Base-by-base conservation (phyloP, 2,888 invertebrate genomes). In the Petrolisthes manimaculis region DNA sequence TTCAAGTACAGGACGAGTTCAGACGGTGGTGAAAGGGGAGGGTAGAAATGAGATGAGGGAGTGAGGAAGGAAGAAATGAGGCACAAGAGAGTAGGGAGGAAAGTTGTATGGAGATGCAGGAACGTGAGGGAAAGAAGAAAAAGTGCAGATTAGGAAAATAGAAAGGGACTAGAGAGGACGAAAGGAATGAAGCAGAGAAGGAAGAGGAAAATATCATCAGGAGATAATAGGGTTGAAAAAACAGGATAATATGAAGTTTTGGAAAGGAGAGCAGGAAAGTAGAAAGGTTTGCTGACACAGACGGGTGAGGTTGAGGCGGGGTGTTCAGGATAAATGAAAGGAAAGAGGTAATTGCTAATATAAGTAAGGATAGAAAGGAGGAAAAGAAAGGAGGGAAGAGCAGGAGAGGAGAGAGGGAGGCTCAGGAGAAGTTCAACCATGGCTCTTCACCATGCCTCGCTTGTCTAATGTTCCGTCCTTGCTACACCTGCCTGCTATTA, bases 11-110 rank as follows among this genome's bases (percentile, higher is more conserved):
- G 18, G 80, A 80, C n/a, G 12, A 55, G n/a, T n/a, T 18, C 51
- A 56, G n/a, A 12, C 24, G 21, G 53, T 53, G 53, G 55, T n/a
- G 55, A 54, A 55, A 55, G 80, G 53, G 55, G 55, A 53, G 53
- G 80, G 21, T 8, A 80, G 61, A 80, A 21, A 5, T 53, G 55
- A 56, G 53, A 55, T 55, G 56, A 80, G 80, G 53, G 56, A 80
- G 80, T 18, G 21, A 56, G 77, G 81, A 14, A 61, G 61, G 61
- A 14, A 61, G 61, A n/a, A n/a, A n/a, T n/a, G n/a, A n/a, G 61
- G 61, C 6, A 61, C 14, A 14, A 61, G 14, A 14, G 61, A 61
- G 14, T 6, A 14, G 14, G 6, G 61, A 14, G 61, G 61, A 61
- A 14, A 61, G 61, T 6, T 6, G 14, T 9, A 61, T 6, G 61